Percentiles rank a stretch among this genome's conserved stretches.
These are phyloP conservation scores for Sycobia sp. DNA, from an alignment of 1,140 invertebrate species.

Conservation along the genomic window DNA sequence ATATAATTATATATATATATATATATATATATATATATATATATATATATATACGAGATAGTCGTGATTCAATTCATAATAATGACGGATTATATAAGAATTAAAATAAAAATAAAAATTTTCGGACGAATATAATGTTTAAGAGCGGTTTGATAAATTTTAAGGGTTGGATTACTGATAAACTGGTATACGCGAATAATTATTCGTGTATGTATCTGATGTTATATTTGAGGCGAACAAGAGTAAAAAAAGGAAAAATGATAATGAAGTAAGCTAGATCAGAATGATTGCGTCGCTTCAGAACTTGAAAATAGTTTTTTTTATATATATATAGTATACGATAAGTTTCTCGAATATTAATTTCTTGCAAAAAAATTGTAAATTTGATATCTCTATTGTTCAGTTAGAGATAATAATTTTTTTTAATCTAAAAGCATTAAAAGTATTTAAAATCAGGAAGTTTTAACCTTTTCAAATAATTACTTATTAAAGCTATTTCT, in stretches of 20 bases:
- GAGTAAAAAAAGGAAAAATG: neutral
- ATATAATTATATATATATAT: too few relatives aligned
- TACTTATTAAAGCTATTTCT: too few relatives aligned
- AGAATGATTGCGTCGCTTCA: neutral
- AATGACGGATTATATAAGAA: too few relatives aligned
- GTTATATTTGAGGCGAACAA: neutral
- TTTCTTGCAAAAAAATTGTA: too few relatives aligned
- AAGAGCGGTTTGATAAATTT: constrained; percentile 27
- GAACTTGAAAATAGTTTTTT: constrained; percentile 12
- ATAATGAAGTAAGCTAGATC: neutral
- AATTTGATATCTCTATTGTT: too few relatives aligned
- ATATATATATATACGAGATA: constrained; percentile 23
- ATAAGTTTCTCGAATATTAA: too few relatives aligned
- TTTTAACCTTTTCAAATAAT: too few relatives aligned
- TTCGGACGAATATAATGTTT: constrained; percentile 22
- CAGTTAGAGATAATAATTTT: too few relatives aligned
- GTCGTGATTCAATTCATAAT: constrained; percentile 14
- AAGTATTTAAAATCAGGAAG: too few relatives aligned
- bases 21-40: too few relatives aligned
- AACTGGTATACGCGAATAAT: neutral
- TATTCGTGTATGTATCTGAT: constrained; percentile 1
- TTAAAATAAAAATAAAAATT: constrained; percentile 2
- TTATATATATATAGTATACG: neutral
- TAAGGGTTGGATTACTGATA: constrained; percentile 20
- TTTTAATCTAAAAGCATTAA: too few relatives aligned